phyloP scores from a whole-genome alignment of 2,113 vertebrate species.

The Perognathus longimembris region DNA sequence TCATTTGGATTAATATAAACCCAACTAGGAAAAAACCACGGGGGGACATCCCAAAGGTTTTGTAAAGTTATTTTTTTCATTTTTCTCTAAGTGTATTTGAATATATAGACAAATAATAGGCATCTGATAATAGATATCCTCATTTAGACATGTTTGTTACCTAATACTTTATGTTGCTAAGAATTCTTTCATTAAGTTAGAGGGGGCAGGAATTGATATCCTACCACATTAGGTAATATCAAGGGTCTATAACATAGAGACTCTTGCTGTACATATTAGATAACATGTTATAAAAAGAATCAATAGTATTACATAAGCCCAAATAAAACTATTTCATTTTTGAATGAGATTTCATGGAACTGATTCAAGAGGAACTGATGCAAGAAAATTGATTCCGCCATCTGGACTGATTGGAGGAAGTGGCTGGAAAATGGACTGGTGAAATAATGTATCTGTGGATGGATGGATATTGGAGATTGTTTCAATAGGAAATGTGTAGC shows the following conservation, averaged over 20 bases:
- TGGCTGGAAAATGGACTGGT: not conserved
- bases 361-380: not conserved
- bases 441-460: not conserved
- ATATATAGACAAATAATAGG: not conserved
- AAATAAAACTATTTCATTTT: slow-evolving; percentile 36
- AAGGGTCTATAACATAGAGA: not conserved
- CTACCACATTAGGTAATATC: not conserved
- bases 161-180: not conserved
- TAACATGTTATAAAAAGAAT: not conserved
- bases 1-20: not conserved
- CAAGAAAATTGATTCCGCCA: not conserved
- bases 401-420: not conserved
- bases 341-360: not conserved
- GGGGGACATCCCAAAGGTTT: not conserved
- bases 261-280: not conserved
- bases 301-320: not conserved
- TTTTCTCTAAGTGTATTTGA: not conserved
- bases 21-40: slow-evolving; percentile 10
- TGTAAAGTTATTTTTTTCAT: not conserved
- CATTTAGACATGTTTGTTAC: not conserved
- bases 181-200: not conserved
- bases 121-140: not conserved
- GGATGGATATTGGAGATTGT: not conserved
- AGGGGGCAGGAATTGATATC: not conserved
- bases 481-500: not conserved